Base-by-base conservation (phyloP, 2,888 invertebrate species). In the Oscheius sp. region DNA sequence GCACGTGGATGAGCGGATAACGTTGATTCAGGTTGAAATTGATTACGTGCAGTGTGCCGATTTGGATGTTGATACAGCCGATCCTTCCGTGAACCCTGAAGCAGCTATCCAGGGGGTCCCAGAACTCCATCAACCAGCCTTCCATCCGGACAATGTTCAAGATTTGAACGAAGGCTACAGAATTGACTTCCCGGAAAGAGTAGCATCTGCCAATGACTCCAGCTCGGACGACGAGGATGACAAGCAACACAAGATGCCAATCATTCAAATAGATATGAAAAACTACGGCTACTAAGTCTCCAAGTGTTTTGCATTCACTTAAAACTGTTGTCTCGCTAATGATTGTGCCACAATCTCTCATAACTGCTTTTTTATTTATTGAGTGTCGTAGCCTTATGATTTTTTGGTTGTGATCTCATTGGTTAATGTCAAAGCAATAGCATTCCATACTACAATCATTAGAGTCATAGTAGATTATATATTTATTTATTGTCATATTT, bases 201-300 rank as follows among this genome's bases (percentile, higher is more conserved):
- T 51, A 1, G 76, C 70, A 9, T 37, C 21, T 11, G 57, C 35
- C 11, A 60, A 74, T 13, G 82, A 81, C 57, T 83, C 83, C 7
- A 76, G 76, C 13, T 80, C 81, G 11, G 80, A 85, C 68, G 86
- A 86, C 33, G 88, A 86, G 13, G 87, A 85, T 4, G 86, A 86
- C 33, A 80, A 70, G 55, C 76, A 73, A 29, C 79, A 79, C 70
- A 85, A 82, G 58, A 85, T 85, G 79, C 87, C 88, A 35, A 83
- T 86, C 21, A 83, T 89, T 53, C 80, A 89, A 75, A 89, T 89
- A 66, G 86, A 89, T 76, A 89, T 89, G 88, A 85, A 83, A 58
- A 87, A 87, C 72, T 88, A 88, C 81, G 87, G 87, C 66, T 89
- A 89, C 78, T 86, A 76, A 68, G 50, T 51, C 60, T 59, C 53